These are phyloP conservation scores for Hyalella azteca DNA, from an alignment of 2,888 invertebrate genomes.

Conservation along the genomic window DNA sequence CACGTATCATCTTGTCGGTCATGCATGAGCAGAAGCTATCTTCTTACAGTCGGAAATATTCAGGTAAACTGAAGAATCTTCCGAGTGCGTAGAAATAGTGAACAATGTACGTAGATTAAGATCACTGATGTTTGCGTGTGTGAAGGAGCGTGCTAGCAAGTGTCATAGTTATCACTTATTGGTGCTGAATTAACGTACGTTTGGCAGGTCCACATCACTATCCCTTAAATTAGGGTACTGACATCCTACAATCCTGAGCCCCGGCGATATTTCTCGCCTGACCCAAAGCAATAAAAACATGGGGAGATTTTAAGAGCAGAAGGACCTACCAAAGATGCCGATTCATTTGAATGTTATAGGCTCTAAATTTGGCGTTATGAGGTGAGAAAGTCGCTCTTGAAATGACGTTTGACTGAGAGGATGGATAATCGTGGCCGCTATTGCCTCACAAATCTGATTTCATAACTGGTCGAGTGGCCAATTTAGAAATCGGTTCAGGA, in stretches of 20 bases:
- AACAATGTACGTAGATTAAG: neutral
- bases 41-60: neutral
- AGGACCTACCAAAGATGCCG: no score
- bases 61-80: neutral
- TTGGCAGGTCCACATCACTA: neutral
- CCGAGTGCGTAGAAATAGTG: neutral
- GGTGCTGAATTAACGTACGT: neutral
- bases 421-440: no score
- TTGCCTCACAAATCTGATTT: no score
- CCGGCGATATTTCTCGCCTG: neutral
- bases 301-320: no score
- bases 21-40: neutral
- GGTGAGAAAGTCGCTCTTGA: neutral
- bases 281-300: neutral
- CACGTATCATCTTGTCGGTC: constrained; percentile 1
- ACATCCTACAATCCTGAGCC: neutral
- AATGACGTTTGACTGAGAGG: no score
- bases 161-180: constrained; percentile 3
- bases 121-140: neutral
- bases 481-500: no score
- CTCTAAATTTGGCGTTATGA: constrained; percentile 3
- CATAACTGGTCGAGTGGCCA: no score
- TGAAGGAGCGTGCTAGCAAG: constrained; percentile 5
- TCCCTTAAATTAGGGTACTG: constrained; percentile 1
- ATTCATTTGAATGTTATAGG: constrained; percentile 8